Evolutionary conservation across 2,888 invertebrate genomes (phyloP), one percentile per base, ranked within the genome.

Genomic region (Disparrhopalites patrizii): DNA sequence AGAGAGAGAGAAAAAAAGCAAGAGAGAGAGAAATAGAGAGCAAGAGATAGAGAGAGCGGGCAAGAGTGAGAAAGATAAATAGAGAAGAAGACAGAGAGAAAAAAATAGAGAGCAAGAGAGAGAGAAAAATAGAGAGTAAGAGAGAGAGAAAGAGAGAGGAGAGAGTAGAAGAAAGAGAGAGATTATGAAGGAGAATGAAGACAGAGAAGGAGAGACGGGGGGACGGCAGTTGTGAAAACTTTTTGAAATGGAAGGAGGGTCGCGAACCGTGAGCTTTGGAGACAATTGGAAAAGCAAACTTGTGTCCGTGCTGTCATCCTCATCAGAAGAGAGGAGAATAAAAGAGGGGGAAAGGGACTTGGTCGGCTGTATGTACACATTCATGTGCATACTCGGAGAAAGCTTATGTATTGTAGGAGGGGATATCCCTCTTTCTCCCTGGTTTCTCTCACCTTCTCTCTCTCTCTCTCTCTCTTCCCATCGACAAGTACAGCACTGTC

Each of bases 211-310:
- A 15, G 30, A 7, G 36, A 36, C 8, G 13, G 20, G 52, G 18
- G 28, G 18, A 27, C 27, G 52, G 30, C 52, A 52, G 52, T 52
- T 52, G 52, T 52, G 52, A 52, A 52, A 52, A 52, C 52, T 52
- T 52, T 47, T 52, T 52, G 52, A 52, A 52, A 52, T 52, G 52
- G 52, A 52, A 52, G 52, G 52, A 52, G 52, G 52, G 52, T 52
- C 23, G 47, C 47, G 52, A 52, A 52, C 52, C 30, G 52, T 30
- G 52, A 52, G 52, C 13, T 13, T 36, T 27, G 30, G 28, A 30
- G 52, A 52, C 52, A 52, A 52, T 52, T 52, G 52, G 52, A 52
- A 52, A 52, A 52, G 52, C 52, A 52, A 52, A 52, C 52, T 52
- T 52, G 52, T 52, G 52, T 52, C 52, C 30, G 28, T 30, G 27